Evolutionary conservation across 37 sponge, comb jelly and placozoan genomes (phyloP).

Genomic region (Geodia barretti): DNA sequence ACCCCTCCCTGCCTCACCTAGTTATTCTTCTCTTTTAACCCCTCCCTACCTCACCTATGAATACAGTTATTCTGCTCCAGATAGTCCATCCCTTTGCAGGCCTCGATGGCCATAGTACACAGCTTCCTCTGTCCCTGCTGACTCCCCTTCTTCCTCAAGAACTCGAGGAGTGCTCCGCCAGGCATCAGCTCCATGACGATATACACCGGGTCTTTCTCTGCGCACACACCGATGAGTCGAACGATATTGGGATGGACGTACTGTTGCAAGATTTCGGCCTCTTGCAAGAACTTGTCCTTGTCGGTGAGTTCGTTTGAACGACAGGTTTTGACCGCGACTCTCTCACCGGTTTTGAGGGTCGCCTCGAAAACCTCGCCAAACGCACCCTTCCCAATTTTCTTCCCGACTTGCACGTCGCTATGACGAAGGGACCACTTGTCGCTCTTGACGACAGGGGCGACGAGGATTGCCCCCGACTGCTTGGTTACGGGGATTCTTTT

Average conservation of each 20-base stretch:
- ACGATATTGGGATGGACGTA: conserved; percentile 96
- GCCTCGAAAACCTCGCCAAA: conserved; percentile 94
- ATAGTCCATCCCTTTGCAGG: conserved; percentile 80
- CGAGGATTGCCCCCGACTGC: conserved; percentile 49
- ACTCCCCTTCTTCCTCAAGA: conserved; percentile 75
- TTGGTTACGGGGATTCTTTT: conserved; percentile 47
- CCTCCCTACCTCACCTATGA: conserved; percentile 37
- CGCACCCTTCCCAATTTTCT: conserved; percentile 72
- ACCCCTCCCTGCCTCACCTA: conserved; percentile 87
- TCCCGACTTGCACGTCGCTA: conserved; percentile 34
- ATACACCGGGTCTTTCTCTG: conserved; percentile 85
- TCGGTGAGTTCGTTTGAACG: conserved; percentile 68
- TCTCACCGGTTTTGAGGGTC: conserved; percentile 4
- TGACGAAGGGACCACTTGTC: conserved; percentile 67
- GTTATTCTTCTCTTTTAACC: no score
- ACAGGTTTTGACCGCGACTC: conserved; percentile 91
- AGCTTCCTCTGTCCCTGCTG: conserved; percentile 46
- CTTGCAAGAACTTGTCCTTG: conserved; percentile 82
- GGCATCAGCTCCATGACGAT: conserved; percentile 97
- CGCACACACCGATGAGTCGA: conserved; percentile 81
- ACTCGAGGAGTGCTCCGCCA: conserved; percentile 87
- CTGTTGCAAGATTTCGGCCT: conserved; percentile 93
- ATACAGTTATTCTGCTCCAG: conserved; percentile 83
- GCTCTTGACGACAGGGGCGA: conserved; percentile 31
- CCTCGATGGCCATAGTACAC: conserved; percentile 62